Evolutionary conservation across 2,888 invertebrate genomes (phyloP).

Genomic region (Candidula unifasciata): DNA sequence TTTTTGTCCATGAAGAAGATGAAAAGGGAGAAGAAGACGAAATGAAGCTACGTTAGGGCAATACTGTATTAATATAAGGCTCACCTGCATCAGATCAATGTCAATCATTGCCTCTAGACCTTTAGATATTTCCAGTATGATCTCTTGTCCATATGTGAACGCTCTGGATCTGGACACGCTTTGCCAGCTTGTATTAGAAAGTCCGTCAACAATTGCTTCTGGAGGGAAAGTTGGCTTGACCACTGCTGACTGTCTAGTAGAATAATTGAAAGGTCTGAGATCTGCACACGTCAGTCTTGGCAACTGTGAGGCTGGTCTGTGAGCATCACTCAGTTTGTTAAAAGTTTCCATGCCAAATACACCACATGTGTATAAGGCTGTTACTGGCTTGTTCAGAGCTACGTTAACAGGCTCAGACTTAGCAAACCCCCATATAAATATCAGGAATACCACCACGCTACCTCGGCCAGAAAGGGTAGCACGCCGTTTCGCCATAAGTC

Average conservation of each 20-base stretch:
- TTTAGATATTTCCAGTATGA: constrained; percentile 7
- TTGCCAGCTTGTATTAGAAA: constrained; percentile 64
- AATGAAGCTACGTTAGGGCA: neutral
- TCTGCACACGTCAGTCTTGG: constrained; percentile 38
- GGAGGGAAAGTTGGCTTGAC: constrained; percentile 16
- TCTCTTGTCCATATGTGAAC: constrained; percentile 33
- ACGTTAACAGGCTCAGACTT: constrained; percentile 59
- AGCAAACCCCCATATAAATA: neutral
- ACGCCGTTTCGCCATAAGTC: too few relatives aligned
- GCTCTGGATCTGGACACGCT: constrained; percentile 60
- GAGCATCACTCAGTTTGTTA: constrained; percentile 52
- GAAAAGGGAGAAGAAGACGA: too few relatives aligned
- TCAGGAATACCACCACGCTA: neutral
- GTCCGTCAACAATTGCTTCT: constrained; percentile 64
- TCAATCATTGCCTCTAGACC: constrained; percentile 51
- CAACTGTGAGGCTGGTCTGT: constrained; percentile 11
- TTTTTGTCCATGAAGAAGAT: too few relatives aligned
- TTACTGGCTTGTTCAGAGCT: constrained; percentile 60
- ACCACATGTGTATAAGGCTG: constrained; percentile 63
- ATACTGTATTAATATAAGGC: neutral
- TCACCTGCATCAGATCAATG: constrained; percentile 62
- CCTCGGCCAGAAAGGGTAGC: neutral
- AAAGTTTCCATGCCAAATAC: constrained; percentile 57
- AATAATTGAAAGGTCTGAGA: constrained; percentile 10
- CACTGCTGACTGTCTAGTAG: neutral